These are phyloP conservation scores for Trinorchestia longiramus DNA, from an alignment of 1,140 invertebrate species.

Conservation along the genomic window DNA sequence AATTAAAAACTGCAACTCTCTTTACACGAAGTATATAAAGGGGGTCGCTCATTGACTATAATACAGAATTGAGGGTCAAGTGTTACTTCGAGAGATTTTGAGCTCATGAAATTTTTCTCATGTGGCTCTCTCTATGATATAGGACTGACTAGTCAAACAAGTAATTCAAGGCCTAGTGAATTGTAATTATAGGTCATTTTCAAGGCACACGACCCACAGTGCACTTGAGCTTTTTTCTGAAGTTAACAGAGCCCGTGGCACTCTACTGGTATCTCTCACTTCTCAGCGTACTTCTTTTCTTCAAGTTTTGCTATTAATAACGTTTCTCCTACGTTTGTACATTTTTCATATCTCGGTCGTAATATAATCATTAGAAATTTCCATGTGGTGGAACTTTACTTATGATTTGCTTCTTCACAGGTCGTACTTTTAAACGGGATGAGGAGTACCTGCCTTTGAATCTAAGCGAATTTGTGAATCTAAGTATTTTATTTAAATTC, in stretches of 20 bases:
- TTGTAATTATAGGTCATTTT: neutral
- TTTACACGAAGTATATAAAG: too few relatives aligned
- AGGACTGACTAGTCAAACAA: neutral
- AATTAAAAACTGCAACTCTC: too few relatives aligned
- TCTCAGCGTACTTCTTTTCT: too few relatives aligned
- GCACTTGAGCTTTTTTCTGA: neutral
- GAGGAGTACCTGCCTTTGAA: neutral
- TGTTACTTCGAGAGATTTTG: neutral
- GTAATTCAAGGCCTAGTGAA: too few relatives aligned
- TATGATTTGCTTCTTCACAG: neutral
- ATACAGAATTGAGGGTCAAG: too few relatives aligned
- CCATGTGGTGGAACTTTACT: neutral
- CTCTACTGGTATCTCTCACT: too few relatives aligned
- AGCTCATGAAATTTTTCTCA: neutral
- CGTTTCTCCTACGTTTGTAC: too few relatives aligned
- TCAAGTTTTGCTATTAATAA: too few relatives aligned
- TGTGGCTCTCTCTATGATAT: neutral
- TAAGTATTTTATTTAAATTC: neutral
- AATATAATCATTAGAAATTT: neutral
- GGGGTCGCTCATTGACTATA: too few relatives aligned
- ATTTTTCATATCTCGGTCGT: neutral
- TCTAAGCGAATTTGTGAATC: neutral
- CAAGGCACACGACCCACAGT: neutral
- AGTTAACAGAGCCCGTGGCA: too few relatives aligned
- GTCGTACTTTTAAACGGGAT: neutral